Conservation (phyloP, 2,888 invertebrate species). For the Melanotus villosus region DNA sequence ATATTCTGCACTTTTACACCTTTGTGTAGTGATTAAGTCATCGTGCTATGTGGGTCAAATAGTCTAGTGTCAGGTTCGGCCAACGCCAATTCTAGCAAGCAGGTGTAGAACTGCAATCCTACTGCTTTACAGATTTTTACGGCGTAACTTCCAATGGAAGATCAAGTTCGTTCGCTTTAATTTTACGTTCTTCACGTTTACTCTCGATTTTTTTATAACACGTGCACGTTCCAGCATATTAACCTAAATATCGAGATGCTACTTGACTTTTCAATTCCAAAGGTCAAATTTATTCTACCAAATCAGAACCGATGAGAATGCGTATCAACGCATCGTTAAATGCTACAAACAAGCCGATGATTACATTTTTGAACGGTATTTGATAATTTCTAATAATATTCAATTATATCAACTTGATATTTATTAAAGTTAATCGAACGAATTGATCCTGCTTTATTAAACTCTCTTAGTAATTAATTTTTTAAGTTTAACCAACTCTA, state of each 20-base stretch:
- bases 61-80: constrained; percentile 45
- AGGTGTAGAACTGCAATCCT: constrained; percentile 42
- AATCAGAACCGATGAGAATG: constrained; percentile 29
- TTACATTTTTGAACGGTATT: too few species aligned
- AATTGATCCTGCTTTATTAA: too few species aligned
- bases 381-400: too few species aligned
- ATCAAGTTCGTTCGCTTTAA: constrained; percentile 2
- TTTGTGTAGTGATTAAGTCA: constrained; percentile 48
- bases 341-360: too few species aligned
- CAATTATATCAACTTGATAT: too few species aligned
- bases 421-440: too few species aligned
- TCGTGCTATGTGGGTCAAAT: constrained; percentile 49
- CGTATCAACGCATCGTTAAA: constrained; percentile 11
- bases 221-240: constrained; percentile 37
- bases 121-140: constrained; percentile 25
- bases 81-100: constrained; percentile 42
- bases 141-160: constrained; percentile 22
- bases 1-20: constrained; percentile 44
- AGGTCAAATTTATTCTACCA: constrained; percentile 29
- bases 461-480: too few species aligned
- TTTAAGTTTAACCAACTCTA: too few species aligned
- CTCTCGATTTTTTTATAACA: constrained; percentile 34
- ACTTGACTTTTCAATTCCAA: constrained; percentile 38
- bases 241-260: constrained; percentile 41
- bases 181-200: constrained; percentile 29